Base-by-base conservation (phyloP, 2,797 vertebrate species). In the Lutjanus campechanus region DNA sequence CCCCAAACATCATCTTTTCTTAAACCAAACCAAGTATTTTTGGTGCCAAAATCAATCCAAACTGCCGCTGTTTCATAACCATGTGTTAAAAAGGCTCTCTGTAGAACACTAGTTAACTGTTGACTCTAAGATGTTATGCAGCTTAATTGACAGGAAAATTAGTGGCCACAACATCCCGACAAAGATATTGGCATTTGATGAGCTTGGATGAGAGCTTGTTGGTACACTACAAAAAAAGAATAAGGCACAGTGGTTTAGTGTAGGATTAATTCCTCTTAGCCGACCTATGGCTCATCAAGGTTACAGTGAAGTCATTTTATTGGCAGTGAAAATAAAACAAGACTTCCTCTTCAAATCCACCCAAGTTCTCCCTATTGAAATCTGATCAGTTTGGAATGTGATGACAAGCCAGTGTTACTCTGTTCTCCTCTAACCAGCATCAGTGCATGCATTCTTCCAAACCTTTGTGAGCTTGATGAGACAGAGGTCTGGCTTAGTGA, bases 401-500 rank as follows among this genome's bases (percentile, higher is more conserved):
- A 73, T 43, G 36, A 71, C n/a, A 72, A 47, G 19, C 60, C 63
- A 12, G 44, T 43, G 65, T 66, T 51, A 16, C 51, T 77, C 63
- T 50, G 20, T 20, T 70, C 62, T n/a, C 66, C 49, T 62, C 54
- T 41, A 53, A 49, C 53, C 66, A 55, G 43, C 12, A n/a, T 64
- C 13, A 16, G 25, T 20, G 50, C n/a, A 13, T 69, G 11, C 49
- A 69, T 66, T 77, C 77, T 36, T 70, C 20, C 29, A 69, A 69
- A 69, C 61, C 58, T 73, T 47, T n/a, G 54, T 47, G 47, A 81
- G 82, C 47, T 46, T 58, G 66, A 66, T 51, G 60, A 81, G 68
- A 68, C 68, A 22, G 62, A 65, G 56, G 73, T 68, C 67, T 36
- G 73, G 40, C 51, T 85, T 66, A 64, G 56, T 64, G 72, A 71